These are phyloP conservation scores for Leptinotarsa lineolata DNA, from an alignment of 1,140 invertebrate species.

Conservation along the genomic window DNA sequence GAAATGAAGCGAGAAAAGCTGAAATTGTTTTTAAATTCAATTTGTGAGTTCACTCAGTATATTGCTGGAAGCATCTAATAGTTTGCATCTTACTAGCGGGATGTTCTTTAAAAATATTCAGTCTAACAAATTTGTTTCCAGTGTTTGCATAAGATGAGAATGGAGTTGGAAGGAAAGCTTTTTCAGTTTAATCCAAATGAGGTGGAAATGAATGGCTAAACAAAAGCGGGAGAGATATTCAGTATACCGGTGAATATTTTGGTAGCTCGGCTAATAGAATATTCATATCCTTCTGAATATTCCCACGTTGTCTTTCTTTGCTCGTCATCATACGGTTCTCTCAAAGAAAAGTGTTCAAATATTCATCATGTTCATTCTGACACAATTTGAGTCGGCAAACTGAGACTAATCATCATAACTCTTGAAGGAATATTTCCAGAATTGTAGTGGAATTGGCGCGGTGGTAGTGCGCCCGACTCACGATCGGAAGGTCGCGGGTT, in stretches of 20 bases:
- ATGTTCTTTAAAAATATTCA: conserved; percentile 19
- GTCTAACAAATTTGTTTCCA: conserved; percentile 17
- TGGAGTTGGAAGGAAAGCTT: conserved; percentile 13
- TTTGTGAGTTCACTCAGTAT: conserved; percentile 33
- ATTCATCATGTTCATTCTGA: no score
- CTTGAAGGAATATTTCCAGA: no score
- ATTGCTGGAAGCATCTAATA: conserved; percentile 17
- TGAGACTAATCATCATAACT: no score
- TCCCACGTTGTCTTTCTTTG: neutral
- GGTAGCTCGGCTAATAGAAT: conserved; percentile 10
- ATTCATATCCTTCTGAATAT: conserved; percentile 9
- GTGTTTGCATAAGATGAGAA: conserved; percentile 8
- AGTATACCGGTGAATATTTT: neutral
- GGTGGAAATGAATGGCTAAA: conserved; percentile 2
- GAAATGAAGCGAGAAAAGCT: conserved; percentile 23
- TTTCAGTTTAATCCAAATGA: conserved; percentile 4
- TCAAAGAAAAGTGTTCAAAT: no score
- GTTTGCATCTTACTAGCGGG: conserved; percentile 18
- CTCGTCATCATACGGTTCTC: neutral
- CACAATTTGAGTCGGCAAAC: no score
- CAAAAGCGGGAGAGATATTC: neutral
- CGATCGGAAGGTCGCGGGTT: no score
- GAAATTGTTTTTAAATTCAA: conserved; percentile 44
- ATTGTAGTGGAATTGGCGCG: no score
- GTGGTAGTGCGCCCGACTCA: no score